Base-by-base conservation (phyloP, 64 coral and sea anemone genomes). In the Pocillopora verrucosa region DNA sequence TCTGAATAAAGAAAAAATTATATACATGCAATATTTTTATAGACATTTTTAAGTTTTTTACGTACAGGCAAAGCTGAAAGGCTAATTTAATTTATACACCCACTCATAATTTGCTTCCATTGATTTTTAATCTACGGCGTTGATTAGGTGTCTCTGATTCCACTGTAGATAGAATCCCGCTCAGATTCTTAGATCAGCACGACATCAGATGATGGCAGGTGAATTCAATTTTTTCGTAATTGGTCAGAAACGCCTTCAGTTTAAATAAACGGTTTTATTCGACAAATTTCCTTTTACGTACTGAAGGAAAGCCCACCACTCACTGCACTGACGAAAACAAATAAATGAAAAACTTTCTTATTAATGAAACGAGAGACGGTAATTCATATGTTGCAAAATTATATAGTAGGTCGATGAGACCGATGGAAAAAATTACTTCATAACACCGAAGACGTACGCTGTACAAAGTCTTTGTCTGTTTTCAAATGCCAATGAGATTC, bases 61-160 rank as follows among this genome's bases (percentile, higher is more conserved):
- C 41, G 41, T 51, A 51, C 41, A 51, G 41, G 41, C 41, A 51
- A 51, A 51, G 3, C 41, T 51, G 41, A 51, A 51, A 51, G 41
- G 41, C 41, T 67, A 10, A 68, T 70, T 24, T 70, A 11, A n/a
- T 70, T 70, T 70, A 22, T 25, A 70, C 20, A 25, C 19, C 10
- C 67, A 70, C 67, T 11, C 20, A 5, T 70, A 70, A 70, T 70
- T 70, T 70, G 67, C n/a, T 24, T 3, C 20, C n/a, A 70, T 70
- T 70, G 67, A 70, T 80, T 56, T 56, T 25, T 61, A 61, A 59
- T 80, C 58, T 34, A 34, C 60, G 25, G 57, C 13, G 56, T 80
- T 80, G 78, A 80, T 80, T 80, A 61, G 58, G 6, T 15, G 19
- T 80, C 59, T 58, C 61, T 80, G 59, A 80, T 76, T 30, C 38